Conservation (phyloP, 35 echinoderm and acorn worm species). For the Apostichopus parvimensis region DNA sequence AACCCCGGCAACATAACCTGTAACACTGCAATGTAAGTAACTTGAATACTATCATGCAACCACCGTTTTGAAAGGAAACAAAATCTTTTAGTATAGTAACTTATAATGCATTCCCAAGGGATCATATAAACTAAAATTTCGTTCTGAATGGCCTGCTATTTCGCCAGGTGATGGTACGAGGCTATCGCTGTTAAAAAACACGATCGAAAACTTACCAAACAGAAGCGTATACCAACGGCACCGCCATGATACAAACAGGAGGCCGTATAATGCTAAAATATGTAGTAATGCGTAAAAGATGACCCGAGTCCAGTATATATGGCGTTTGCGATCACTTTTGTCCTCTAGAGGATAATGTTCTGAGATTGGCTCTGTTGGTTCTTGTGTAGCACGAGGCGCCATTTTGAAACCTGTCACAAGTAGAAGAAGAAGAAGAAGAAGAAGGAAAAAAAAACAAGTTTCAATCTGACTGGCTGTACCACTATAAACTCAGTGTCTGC, state of each 20-base stretch:
- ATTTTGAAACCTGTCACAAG: not conserved
- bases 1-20: no score
- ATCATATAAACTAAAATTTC: no score
- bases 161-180: no score
- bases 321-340: not conserved
- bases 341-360: not conserved
- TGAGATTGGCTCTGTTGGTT: not conserved
- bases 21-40: no score
- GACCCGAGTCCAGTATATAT: not conserved
- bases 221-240: slow-evolving; percentile 6
- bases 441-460: no score
- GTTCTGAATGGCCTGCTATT: no score
- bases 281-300: slow-evolving; percentile 17
- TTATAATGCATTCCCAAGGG: no score
- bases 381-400: slow-evolving; percentile 11
- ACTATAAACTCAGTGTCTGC: no score
- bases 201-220: not conserved
- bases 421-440: not conserved
- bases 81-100: no score
- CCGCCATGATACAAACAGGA: slow-evolving; percentile 2
- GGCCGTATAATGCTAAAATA: not conserved
- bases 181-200: no score
- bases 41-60: not conserved
- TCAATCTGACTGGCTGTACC: no score
- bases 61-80: no score